A percentile compares a stretch with the other conserved stretches of the same genome.
Conservation (phyloP, 2,888 invertebrate genomes). For the Seira musarum region DNA sequence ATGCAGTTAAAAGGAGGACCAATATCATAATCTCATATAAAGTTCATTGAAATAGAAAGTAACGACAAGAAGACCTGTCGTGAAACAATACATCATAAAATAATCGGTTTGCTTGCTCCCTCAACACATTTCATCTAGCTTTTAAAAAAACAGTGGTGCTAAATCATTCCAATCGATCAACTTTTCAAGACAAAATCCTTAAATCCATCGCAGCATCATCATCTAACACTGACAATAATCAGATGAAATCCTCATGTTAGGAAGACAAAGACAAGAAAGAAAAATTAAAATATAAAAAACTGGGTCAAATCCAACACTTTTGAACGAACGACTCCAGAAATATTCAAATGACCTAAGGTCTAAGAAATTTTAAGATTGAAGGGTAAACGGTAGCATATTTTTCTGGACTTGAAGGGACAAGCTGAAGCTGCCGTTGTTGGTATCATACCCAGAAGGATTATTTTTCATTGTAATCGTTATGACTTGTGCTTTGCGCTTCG, state of each 20-base stretch:
- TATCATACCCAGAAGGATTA: neutral
- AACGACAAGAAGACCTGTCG: neutral
- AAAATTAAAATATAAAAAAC: slow-evolving; percentile 18
- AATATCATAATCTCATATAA: neutral
- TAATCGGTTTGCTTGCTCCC: neutral
- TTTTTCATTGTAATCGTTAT: slow-evolving; percentile 37
- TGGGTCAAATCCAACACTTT: slow-evolving; percentile 27
- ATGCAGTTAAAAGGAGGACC: no score
- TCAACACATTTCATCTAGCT: neutral
- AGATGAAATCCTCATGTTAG: slow-evolving; percentile 23
- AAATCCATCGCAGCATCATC: neutral
- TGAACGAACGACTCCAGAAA: slow-evolving; percentile 31
- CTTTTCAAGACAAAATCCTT: slow-evolving; percentile 16
- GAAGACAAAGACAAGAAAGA: slow-evolving; percentile 19
- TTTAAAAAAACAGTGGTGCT: neutral
- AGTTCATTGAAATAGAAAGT: slow-evolving; percentile 48
- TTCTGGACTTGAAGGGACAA: slow-evolving; percentile 27
- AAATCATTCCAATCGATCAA: slow-evolving; percentile 24
- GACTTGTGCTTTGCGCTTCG: slow-evolving; percentile 37
- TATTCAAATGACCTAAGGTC: slow-evolving; percentile 43
- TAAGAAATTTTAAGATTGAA: slow-evolving; percentile 1
- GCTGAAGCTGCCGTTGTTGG: slow-evolving; percentile 13
- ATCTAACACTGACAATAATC: slow-evolving; percentile 31
- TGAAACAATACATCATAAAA: slow-evolving; percentile 28
- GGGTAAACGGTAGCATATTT: neutral